These are phyloP conservation scores for Noturus placidus DNA, from an alignment of 2,113 vertebrate genomes.

Conservation along the genomic window DNA sequence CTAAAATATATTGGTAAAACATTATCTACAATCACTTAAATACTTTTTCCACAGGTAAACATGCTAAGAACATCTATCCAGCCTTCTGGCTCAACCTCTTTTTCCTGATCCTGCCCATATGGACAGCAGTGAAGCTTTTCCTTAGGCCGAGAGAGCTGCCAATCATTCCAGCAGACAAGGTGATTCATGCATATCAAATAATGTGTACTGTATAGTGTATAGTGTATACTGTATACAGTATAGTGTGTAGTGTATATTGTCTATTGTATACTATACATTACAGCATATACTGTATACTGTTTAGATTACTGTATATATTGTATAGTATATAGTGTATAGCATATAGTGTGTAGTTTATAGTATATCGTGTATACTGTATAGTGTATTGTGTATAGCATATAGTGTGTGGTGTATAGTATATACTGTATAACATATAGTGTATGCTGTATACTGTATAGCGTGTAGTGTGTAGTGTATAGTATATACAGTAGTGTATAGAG, in stretches of 20 bases:
- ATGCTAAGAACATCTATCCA: slow-evolving; percentile 80
- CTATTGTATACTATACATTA: background rate
- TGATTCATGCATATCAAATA: slow-evolving; percentile 51
- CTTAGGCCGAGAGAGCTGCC: slow-evolving; percentile 64
- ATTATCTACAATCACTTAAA: background rate
- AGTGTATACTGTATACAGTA: background rate
- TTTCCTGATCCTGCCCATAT: slow-evolving; percentile 76
- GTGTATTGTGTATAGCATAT: background rate
- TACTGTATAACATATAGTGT: background rate
- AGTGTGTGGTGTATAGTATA: no score
- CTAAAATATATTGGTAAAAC: background rate
- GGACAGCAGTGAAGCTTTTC: slow-evolving; percentile 78
- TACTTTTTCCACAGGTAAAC: slow-evolving; percentile 77
- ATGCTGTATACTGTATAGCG: background rate
- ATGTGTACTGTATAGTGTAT: background rate
- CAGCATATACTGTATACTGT: no score
- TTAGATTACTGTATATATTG: no score
- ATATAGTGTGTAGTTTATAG: background rate
- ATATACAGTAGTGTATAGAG: background rate
- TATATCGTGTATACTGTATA: background rate
- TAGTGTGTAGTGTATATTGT: background rate
- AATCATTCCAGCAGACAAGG: slow-evolving; percentile 71
- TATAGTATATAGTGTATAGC: background rate
- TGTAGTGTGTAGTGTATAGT: background rate
- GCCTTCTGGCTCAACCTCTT: slow-evolving; percentile 79